Base-by-base conservation (phyloP, 2,888 invertebrate genomes). In the Rhagonycha fulva region DNA sequence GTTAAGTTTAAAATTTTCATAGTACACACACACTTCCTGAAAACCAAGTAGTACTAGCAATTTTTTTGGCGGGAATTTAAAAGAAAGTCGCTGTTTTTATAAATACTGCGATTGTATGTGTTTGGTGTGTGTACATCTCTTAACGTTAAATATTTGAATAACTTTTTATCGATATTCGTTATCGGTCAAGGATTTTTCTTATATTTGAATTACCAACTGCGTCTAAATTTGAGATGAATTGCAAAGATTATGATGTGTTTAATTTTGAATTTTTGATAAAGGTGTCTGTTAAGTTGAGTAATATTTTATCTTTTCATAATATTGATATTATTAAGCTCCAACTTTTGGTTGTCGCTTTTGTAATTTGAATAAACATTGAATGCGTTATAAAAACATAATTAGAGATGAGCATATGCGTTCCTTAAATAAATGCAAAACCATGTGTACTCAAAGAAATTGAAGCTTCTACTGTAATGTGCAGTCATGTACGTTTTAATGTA, bases 351-450 rank as follows among this genome's bases (percentile, higher is more conserved):
- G 70, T 76, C 70, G 76, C 72, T 47, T 47, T 47, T 47, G 47
- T n/a, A 47, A 76, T 76, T 70, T 73, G 70, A 73, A 76, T 76
- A 76, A 76, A 70, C 62, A 71, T 47, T 74, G 61, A 23, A 26
- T 76, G 68, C 72, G 62, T 63, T 68, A 70, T 68, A 71, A 66
- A 68, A 72, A 70, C 72, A 66, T 32, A 76, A 76, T 62, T 60
- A 68, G 61, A 76, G 63, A 66, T 47, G 72, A 78, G 75, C 79
- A 79, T 72, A 79, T 79, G 79, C 71, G 76, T 75, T 71, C 74
- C 66, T 76, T 79, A 78, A 24, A 66, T 79, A 78, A 79, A 79
- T 78, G 79, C 79, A 78, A 76, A 74, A 76, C 79, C 79, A 78
- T 78, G 76, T 79, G 79, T 76, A 76, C 68, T 74, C 32, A 76